Evolutionary conservation across 2,888 invertebrate genomes (phyloP).

Genomic region (Chymomyza fuscimana): DNA sequence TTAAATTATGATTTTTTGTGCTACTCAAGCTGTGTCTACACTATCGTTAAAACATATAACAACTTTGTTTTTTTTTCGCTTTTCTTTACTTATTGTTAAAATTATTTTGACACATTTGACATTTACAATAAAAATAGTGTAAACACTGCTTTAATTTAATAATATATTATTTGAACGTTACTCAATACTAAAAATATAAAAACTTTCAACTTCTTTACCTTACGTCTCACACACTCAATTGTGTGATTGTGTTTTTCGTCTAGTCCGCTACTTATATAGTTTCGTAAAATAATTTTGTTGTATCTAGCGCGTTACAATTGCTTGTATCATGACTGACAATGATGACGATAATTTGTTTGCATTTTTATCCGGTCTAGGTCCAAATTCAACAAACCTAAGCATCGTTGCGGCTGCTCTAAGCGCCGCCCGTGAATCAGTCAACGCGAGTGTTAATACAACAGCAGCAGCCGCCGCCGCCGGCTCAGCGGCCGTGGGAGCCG

Average conservation of each 20-base stretch:
- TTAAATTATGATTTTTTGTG: slow-evolving; percentile 15
- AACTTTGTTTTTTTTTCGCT: background rate
- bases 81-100: background rate
- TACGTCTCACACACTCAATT: background rate
- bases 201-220: background rate
- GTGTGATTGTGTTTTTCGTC: slow-evolving; percentile 20
- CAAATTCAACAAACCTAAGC: slow-evolving; percentile 61
- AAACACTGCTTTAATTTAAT: background rate
- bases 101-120: background rate
- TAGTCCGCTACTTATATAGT: slow-evolving; percentile 23
- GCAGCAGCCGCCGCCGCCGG: background rate
- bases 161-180: background rate
- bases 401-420: slow-evolving; percentile 68
- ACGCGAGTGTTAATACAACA: slow-evolving; percentile 20
- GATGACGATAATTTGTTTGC: slow-evolving; percentile 21
- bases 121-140: background rate
- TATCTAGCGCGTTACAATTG: background rate
- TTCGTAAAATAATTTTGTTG: slow-evolving; percentile 5
- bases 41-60: background rate
- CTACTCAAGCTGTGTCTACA: slow-evolving; percentile 5
- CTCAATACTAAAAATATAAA: too few species aligned
- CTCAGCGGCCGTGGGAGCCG: slow-evolving; percentile 15
- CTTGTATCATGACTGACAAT: slow-evolving; percentile 12
- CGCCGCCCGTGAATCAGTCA: slow-evolving; percentile 56
- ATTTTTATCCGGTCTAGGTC: slow-evolving; percentile 38